These are phyloP conservation scores for Amphipoea lucens DNA, from an alignment of 2,888 invertebrate species.

Conservation along the genomic window DNA sequence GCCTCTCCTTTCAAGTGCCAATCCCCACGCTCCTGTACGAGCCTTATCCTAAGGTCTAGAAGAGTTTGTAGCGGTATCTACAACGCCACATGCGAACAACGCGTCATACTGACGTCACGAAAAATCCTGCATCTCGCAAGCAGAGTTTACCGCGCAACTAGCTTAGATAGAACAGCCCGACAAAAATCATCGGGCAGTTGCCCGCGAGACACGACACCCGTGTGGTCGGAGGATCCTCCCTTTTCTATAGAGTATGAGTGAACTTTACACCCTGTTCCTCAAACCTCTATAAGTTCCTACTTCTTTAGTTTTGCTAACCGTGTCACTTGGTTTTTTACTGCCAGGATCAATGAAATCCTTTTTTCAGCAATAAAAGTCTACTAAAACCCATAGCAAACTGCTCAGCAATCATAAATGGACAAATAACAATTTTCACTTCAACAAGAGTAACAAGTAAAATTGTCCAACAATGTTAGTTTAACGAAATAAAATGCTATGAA, in stretches of 20 bases:
- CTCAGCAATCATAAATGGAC: not conserved
- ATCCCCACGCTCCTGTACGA: too few species aligned
- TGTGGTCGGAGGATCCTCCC: too few species aligned
- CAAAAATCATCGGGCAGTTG: too few species aligned
- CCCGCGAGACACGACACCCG: too few species aligned
- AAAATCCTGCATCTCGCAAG: too few species aligned
- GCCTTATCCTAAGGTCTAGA: not conserved
- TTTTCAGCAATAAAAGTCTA: not conserved
- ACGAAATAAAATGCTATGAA: conserved; percentile 18
- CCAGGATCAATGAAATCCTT: not conserved
- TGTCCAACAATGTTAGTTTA: not conserved
- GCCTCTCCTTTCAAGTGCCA: not conserved
- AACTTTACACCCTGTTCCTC: too few species aligned
- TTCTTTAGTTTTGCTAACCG: not conserved
- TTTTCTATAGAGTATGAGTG: too few species aligned
- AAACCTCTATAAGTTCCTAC: not conserved
- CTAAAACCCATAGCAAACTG: not conserved
- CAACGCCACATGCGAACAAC: too few species aligned
- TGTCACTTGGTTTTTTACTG: not conserved
- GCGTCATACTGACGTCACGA: too few species aligned
- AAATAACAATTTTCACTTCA: not conserved
- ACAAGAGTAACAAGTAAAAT: not conserved
- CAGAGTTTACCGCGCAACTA: too few species aligned
- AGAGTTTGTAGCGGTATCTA: too few species aligned
- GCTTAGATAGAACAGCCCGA: too few species aligned